phyloP scores from a whole-genome alignment of 1,140 invertebrate genomes.

The Drosophila azteca region DNA sequence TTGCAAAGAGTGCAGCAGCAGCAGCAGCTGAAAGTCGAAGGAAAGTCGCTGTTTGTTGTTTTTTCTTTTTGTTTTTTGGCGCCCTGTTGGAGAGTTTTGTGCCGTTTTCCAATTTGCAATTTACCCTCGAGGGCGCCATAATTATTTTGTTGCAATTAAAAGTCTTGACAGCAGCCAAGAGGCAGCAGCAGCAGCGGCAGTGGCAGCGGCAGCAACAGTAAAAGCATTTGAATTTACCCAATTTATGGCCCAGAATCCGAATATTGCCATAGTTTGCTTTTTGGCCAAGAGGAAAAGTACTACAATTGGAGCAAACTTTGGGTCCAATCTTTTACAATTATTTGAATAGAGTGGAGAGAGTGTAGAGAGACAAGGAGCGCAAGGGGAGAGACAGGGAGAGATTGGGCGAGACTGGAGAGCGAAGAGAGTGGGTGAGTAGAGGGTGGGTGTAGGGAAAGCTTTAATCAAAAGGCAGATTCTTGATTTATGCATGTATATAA shows the following conservation, averaged over 20 bases:
- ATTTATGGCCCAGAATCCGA: conserved; percentile 28
- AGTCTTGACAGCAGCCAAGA: conserved; percentile 54
- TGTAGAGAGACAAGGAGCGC: too few relatives aligned
- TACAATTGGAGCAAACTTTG: conserved; percentile 5
- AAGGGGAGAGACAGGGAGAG: too few relatives aligned
- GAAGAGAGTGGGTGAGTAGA: too few relatives aligned
- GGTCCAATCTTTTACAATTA: conserved; percentile 7
- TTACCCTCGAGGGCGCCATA: conserved; percentile 69
- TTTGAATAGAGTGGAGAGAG: too few relatives aligned
- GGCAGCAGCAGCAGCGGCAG: background rate
- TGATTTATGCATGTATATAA: background rate
- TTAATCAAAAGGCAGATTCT: conserved; percentile 16
- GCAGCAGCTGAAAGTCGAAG: conserved; percentile 55
- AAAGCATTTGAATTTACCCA: conserved; percentile 44
- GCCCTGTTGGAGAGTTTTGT: conserved; percentile 29
- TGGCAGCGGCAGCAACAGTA: too few relatives aligned
- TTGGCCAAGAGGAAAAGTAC: conserved; percentile 5
- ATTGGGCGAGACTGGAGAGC: too few relatives aligned
- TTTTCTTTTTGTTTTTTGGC: conserved; percentile 38
- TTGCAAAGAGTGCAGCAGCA: conserved; percentile 58
- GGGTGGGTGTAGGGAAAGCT: too few relatives aligned
- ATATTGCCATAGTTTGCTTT: conserved; percentile 19
- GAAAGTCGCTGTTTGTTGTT: too few relatives aligned
- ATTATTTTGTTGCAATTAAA: conserved; percentile 82
- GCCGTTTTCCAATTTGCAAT: conserved; percentile 70